A percentile compares a stretch with the other conserved stretches of the same genome.
phyloP scores from a whole-genome alignment of 2,797 vertebrate species.

The Sebastes kiyomatsui region DNA sequence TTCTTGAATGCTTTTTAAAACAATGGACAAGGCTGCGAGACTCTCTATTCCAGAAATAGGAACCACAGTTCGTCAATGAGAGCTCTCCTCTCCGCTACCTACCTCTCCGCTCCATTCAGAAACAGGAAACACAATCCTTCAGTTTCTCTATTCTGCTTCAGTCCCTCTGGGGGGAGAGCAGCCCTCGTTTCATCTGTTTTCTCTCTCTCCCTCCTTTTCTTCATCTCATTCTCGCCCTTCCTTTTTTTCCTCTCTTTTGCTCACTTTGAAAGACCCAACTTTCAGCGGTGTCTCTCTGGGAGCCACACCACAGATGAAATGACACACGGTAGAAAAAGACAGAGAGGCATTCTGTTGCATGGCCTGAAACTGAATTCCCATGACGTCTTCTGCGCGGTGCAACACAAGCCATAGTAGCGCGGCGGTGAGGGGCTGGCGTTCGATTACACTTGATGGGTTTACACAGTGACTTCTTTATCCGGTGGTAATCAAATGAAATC shows the following conservation, averaged over 20 bases:
- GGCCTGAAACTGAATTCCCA: constrained; percentile 80
- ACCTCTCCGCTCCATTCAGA: constrained; percentile 75
- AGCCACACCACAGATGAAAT: constrained; percentile 77
- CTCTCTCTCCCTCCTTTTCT: constrained; percentile 56
- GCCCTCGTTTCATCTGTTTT: constrained; percentile 74
- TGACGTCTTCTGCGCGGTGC: constrained; percentile 73
- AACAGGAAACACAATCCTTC: constrained; percentile 82
- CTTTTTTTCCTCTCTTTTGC: constrained; percentile 21
- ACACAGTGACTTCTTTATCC: constrained; percentile 79
- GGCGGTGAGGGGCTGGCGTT: constrained; percentile 49
- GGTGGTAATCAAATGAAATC: constrained; percentile 67
- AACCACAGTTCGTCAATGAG: constrained; percentile 57
- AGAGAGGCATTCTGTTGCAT: constrained; percentile 78
- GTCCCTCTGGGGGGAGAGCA: constrained; percentile 68
- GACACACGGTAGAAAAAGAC: constrained; percentile 73
- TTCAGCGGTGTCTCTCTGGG: constrained; percentile 67
- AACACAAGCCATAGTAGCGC: constrained; percentile 62
- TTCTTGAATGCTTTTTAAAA: constrained; percentile 38
- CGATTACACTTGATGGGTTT: constrained; percentile 70
- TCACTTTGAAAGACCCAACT: constrained; percentile 69
- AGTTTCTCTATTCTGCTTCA: constrained; percentile 73
- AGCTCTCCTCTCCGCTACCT: constrained; percentile 49
- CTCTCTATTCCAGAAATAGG: constrained; percentile 57
- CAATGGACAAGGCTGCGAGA: constrained; percentile 39
- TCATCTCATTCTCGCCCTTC: constrained; percentile 48